phyloP scores from a whole-genome alignment of 2,888 invertebrate genomes.

The Scaptomyza parva region DNA sequence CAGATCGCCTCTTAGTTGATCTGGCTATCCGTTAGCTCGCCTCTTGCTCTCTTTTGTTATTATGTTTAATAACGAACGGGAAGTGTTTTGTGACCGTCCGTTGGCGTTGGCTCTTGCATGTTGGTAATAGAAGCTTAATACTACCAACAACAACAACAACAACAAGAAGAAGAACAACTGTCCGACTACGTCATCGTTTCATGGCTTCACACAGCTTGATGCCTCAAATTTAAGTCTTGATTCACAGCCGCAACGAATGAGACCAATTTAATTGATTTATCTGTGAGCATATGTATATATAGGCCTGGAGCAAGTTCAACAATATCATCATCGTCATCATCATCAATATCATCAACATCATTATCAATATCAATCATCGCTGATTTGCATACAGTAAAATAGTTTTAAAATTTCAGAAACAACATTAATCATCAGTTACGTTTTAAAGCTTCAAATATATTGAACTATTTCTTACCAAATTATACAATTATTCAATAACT shows the following conservation, averaged over 20 bases:
- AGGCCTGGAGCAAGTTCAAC: slow-evolving; percentile 14
- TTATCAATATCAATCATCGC: background rate
- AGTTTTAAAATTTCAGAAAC: background rate
- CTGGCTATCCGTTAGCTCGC: slow-evolving; percentile 9
- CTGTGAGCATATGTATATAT: slow-evolving; percentile 13
- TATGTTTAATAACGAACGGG: slow-evolving; percentile 66
- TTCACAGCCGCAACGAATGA: slow-evolving; percentile 46
- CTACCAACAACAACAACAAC: slow-evolving; percentile 24
- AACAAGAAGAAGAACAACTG: too few relatives aligned
- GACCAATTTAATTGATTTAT: slow-evolving; percentile 57
- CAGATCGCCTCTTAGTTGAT: background rate
- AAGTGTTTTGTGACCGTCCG: slow-evolving; percentile 35
- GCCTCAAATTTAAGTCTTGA: slow-evolving; percentile 28
- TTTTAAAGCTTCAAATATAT: background rate
- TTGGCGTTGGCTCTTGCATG: slow-evolving; percentile 23
- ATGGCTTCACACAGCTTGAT: background rate
- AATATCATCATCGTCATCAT: slow-evolving; percentile 7
- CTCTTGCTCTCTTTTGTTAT: slow-evolving; percentile 28
- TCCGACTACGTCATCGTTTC: slow-evolving; percentile 46
- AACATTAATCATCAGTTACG: background rate
- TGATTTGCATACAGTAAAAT: slow-evolving; percentile 37
- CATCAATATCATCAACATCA: slow-evolving; percentile 2
- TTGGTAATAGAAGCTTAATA: slow-evolving; percentile 28
- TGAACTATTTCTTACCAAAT: too few relatives aligned
- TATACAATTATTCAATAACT: too few relatives aligned